Base-by-base conservation (phyloP, 53 echinoderm and acorn worm species). In the Temnopleurus reevesii region DNA sequence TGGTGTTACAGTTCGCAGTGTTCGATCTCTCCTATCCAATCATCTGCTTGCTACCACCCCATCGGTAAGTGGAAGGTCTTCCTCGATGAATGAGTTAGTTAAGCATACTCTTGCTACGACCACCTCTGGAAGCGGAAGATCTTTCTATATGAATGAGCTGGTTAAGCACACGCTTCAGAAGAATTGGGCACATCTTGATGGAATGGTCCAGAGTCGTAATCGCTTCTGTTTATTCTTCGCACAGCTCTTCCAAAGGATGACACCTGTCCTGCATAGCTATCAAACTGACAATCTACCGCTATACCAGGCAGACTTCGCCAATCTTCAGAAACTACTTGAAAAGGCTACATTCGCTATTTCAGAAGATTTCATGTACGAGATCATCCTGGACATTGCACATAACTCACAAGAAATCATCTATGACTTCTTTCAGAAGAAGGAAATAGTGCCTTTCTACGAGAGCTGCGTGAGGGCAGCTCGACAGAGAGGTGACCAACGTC, bases 361-460 rank as follows among this genome's bases (percentile, higher is more conserved):
- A 13, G 86, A 60, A 45, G 61, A 86, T 25, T 86, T 71, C 43
- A 71, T 71, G 71, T 71, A 86, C 19, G 86, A 86, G 21, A 17
- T 86, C 23, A 38, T 86, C 46, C 24, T 86, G 44, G 34, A 34
- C 44, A 60, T 86, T n/a, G 86, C 46, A 23, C 34, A 86, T 25
- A 44, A 38, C 26, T 59, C 86, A 1, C 59, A 60, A 45, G 86
- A 86, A 27, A 58, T 86, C 29, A 59, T 86, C 46, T 61, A 38
- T 17, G 61, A 60, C 6, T 86, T 36, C 25, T 2, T 86, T n/a
- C 86, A 86, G 46, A 59, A 46, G 30, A 60, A 8, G 19, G 86
- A 60, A 26, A 44, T 86, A 61, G 46, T 86, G 0, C 8, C 59
- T 44, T 86, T 86, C 61, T 86, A 86, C 46, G 63, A 86, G 86